Evolutionary conservation across 2,888 invertebrate genomes (phyloP), one percentile per base, ranked within the genome.

Genomic region (Lysandra coridon): DNA sequence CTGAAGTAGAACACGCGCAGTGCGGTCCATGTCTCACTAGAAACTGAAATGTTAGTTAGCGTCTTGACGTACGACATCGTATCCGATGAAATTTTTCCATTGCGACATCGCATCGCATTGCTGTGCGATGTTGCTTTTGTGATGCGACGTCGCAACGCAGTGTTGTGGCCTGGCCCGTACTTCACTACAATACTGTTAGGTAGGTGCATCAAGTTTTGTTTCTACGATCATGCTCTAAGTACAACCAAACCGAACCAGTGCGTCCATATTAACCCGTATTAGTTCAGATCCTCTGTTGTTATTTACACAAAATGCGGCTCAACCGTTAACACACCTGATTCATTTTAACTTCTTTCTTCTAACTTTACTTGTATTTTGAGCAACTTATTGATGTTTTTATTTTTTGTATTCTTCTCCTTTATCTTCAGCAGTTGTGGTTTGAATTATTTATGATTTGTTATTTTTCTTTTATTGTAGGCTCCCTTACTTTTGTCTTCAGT

Each of bases 191-290:
- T 3, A 33, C 30, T 57, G 53, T 76, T 76, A 33, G 17, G 30
- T 57, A 76, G 30, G 76, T 76, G 76, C 76, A 76, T 53, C 6
- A 74, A 5, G 30, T 49, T 49, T 53, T 23, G 33, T 57, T 57
- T 49, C 14, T 30, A 44, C 12, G 14, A 6, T 37, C 76, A 76
- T 76, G 76, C 76, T 76, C 76, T 53, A 53, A 53, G 5, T 44
- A 75, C 75, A 49, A 75, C 30, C 57, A 33, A 76, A 53, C 57
- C 57, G 33, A 76, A 57, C 33, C 76, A 76, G 76, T 76, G 76
- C 76, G 30, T 53, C 76, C 30, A 53, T 57, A 30, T 53, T 53
- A 76, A 53, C 76, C 76, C 17, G 5, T 75, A 33, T 76, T 76
- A 76, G 53, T 57, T 57, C 33, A 44, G 33, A n/a, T 23, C 17